These are phyloP conservation scores for Drosophila buzzatii DNA, from an alignment of 2,888 invertebrate genomes.

Conservation along the genomic window DNA sequence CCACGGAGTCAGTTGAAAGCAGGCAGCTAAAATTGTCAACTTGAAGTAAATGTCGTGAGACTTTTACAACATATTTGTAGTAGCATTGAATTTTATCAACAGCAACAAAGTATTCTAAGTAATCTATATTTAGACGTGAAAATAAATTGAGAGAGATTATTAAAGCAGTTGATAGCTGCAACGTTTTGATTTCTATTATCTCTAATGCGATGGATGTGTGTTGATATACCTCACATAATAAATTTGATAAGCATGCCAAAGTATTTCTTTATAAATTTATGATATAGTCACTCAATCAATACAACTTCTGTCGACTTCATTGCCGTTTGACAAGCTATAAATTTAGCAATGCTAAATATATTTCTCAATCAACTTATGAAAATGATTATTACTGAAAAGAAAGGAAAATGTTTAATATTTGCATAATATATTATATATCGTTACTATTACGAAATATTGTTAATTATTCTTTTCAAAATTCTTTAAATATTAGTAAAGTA, in stretches of 20 bases:
- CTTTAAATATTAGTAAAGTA: too few relatives aligned
- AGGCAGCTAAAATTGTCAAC: not conserved
- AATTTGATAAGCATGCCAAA: not conserved
- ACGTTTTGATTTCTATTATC: conserved; percentile 3
- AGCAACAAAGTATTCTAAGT: not conserved
- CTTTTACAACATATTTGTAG: not conserved
- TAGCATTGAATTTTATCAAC: not conserved
- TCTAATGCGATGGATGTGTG: not conserved
- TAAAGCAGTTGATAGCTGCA: conserved; percentile 10
- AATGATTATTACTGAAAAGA: too few relatives aligned
- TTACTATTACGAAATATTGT: too few relatives aligned
- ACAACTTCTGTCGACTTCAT: too few relatives aligned
- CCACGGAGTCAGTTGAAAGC: conserved; percentile 62
- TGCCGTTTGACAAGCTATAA: too few relatives aligned
- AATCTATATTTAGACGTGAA: not conserved
- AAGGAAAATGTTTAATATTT: too few relatives aligned
- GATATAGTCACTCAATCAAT: too few relatives aligned
- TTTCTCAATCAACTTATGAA: too few relatives aligned
- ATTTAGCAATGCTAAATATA: too few relatives aligned
- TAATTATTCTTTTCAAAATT: too few relatives aligned
- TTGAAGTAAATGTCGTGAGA: not conserved
- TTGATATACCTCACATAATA: not conserved
- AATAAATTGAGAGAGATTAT: conserved; percentile 13
- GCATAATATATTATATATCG: too few relatives aligned
- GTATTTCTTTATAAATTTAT: not conserved